Evolutionary conservation across 2,888 invertebrate species (phyloP).

Genomic region (Lottia gigantea): DNA sequence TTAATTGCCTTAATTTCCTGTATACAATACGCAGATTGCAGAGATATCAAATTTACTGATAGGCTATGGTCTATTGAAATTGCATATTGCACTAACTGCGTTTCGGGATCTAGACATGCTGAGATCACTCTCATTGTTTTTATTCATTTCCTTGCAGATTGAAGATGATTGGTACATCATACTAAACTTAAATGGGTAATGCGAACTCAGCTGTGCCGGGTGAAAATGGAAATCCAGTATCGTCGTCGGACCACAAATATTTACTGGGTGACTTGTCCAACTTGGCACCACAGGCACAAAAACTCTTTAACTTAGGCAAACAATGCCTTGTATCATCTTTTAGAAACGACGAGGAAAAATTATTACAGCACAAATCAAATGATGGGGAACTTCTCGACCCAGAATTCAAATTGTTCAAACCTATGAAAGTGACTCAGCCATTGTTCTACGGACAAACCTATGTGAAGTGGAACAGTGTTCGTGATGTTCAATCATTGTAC

Average conservation of each 20-base stretch:
- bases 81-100: no score
- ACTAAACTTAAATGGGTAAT: no score
- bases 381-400: not conserved
- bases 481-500: constrained; percentile 42
- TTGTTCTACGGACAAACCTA: constrained; percentile 51
- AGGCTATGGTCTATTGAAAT: no score
- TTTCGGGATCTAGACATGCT: no score
- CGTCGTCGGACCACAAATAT: not conserved
- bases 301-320: constrained; percentile 37
- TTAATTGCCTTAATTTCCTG: no score
- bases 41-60: no score
- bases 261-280: constrained; percentile 41
- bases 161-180: no score
- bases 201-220: no score
- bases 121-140: no score
- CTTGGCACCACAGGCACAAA: constrained; percentile 35
- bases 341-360: not conserved
- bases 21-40: no score
- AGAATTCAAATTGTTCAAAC: constrained; percentile 34
- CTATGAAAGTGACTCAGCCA: constrained; percentile 36
- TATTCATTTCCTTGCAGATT: no score
- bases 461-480: constrained; percentile 51
- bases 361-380: not conserved
- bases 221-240: no score
- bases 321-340: constrained; percentile 14